phyloP scores from a whole-genome alignment of 2,888 invertebrate species.

The Andrena chrysosceles region DNA sequence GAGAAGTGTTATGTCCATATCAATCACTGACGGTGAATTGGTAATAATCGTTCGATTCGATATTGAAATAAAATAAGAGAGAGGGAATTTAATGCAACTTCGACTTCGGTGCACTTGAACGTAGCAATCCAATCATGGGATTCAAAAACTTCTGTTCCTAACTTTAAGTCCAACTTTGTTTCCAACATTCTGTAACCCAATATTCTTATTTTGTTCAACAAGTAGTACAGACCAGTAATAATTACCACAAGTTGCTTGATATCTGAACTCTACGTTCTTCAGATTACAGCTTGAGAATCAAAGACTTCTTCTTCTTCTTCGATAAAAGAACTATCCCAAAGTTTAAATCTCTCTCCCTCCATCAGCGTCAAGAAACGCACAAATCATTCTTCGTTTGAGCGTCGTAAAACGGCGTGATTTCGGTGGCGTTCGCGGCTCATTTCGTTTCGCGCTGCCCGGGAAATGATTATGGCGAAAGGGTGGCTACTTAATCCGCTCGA shows the following conservation, averaged over 20 bases:
- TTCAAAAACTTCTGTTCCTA: no score
- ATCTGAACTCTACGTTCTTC: background rate
- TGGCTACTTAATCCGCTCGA: constrained; percentile 46
- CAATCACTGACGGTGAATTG: no score
- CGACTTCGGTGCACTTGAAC: no score
- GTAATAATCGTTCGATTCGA: no score
- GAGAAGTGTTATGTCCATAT: no score
- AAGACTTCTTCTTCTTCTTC: background rate
- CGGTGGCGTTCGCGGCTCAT: constrained; percentile 24
- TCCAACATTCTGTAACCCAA: no score
- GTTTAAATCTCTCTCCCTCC: background rate
- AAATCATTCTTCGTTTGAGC: background rate
- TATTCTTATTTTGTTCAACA: no score
- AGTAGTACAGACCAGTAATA: no score
- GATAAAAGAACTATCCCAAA: background rate
- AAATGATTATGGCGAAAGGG: constrained; percentile 19
- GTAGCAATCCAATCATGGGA: no score
- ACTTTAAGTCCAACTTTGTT: no score
- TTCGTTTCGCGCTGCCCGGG: constrained; percentile 5
- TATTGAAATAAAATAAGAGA: no score
- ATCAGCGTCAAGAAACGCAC: background rate
- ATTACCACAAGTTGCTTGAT: background rate
- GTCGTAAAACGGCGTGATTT: background rate
- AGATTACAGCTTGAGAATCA: background rate
- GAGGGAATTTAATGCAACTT: no score